Evolutionary conservation across 1,140 invertebrate species (phyloP).

Genomic region (Littorina saxatilis): DNA sequence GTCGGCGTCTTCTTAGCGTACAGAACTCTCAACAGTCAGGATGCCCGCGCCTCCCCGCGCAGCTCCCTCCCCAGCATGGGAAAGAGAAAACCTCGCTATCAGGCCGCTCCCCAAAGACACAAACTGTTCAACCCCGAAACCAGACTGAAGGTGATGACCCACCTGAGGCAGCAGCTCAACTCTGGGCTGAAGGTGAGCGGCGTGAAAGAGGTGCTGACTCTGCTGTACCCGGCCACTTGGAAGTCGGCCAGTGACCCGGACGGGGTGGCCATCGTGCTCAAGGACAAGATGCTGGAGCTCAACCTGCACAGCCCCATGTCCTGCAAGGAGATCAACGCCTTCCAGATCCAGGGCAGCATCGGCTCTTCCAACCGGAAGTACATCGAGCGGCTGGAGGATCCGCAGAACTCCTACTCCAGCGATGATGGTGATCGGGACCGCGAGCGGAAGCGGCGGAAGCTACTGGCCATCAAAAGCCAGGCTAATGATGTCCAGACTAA

Average conservation of each 20-base stretch:
- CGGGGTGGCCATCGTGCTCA: constrained; percentile 53
- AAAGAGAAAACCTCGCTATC: background rate
- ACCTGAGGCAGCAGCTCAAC: background rate
- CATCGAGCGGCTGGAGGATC: constrained; percentile 45
- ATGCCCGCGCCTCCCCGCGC: background rate
- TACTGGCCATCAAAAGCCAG: constrained; percentile 53
- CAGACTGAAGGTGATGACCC: background rate
- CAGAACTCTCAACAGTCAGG: background rate
- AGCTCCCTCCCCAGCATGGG: constrained; percentile 3
- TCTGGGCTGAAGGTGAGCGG: background rate
- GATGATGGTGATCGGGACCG: background rate
- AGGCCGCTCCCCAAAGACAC: constrained; percentile 14
- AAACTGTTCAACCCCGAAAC: background rate
- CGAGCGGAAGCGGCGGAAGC: constrained; percentile 24
- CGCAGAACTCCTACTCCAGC: background rate
- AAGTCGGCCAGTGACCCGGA: constrained; percentile 50
- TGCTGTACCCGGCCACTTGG: constrained; percentile 56
- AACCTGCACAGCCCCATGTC: constrained; percentile 51
- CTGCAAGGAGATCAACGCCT: constrained; percentile 57
- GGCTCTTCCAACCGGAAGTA: constrained; percentile 48
- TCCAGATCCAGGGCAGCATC: constrained; percentile 43
- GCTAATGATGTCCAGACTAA: constrained; percentile 57
- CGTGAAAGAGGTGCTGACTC: constrained; percentile 30
- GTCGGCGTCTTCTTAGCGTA: constrained; percentile 15
- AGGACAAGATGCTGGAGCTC: constrained; percentile 45